Evolutionary conservation across 2,797 vertebrate genomes (phyloP).

Genomic region (Acropternis orthonyx): DNA sequence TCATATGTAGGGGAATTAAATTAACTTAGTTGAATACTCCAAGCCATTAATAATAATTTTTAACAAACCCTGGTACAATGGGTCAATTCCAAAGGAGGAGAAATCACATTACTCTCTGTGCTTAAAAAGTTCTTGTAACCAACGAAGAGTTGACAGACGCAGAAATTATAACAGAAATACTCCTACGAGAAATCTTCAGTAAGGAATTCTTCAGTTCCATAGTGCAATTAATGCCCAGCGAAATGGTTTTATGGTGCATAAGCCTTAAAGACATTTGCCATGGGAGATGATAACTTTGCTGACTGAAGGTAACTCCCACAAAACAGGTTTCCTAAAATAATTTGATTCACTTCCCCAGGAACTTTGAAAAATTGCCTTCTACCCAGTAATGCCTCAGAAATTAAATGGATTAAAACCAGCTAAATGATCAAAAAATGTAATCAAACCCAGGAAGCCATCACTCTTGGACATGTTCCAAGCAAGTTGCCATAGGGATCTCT

Average conservation of each 20-base stretch:
- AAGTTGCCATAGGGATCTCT: slow-evolving; percentile 12
- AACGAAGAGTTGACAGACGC: background rate
- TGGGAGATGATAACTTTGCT: background rate
- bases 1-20: background rate
- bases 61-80: background rate
- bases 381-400: background rate
- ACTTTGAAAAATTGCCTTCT: slow-evolving; percentile 15
- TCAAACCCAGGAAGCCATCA: background rate
- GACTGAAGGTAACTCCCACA: slow-evolving; percentile 24
- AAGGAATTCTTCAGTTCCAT: background rate
- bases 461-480: background rate
- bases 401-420: slow-evolving; percentile 31
- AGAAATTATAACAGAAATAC: background rate
- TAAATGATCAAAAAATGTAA: slow-evolving; percentile 10
- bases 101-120: background rate
- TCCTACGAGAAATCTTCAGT: background rate
- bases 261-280: background rate
- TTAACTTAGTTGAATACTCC: background rate
- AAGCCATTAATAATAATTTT: background rate
- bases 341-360: slow-evolving; percentile 7
- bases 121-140: background rate
- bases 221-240: background rate
- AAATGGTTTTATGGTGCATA: background rate
- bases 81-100: background rate
- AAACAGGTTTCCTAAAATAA: slow-evolving; percentile 14